These are phyloP conservation scores for Andrena hattorfiana DNA, from an alignment of 2,888 invertebrate genomes.

Conservation along the genomic window DNA sequence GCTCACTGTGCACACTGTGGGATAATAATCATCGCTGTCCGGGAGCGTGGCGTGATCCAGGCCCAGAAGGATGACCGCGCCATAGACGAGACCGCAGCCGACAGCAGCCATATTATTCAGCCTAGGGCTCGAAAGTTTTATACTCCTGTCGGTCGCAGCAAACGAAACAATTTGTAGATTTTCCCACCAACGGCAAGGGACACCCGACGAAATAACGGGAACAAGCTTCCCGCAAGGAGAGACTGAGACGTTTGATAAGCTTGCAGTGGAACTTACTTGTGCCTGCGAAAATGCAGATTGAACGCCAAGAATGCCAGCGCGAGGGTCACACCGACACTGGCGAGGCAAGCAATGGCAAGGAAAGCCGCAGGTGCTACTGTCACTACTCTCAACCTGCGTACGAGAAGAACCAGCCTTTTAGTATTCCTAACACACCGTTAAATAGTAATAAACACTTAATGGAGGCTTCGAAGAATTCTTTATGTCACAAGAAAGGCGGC, in stretches of 20 bases:
- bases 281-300: constrained; percentile 93
- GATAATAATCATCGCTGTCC: constrained; percentile 89
- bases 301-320: constrained; percentile 92
- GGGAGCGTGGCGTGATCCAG: constrained; percentile 93
- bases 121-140: constrained; percentile 96
- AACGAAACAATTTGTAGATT: constrained; percentile 21
- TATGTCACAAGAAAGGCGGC: not conserved
- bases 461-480: not conserved
- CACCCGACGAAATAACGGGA: not conserved
- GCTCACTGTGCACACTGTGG: constrained; percentile 94
- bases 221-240: not conserved
- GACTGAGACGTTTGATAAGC: not conserved
- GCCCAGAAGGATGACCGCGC: constrained; percentile 94
- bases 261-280: constrained; percentile 88
- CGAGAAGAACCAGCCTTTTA: constrained; percentile 37
- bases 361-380: constrained; percentile 92
- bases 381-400: constrained; percentile 89
- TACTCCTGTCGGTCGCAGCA: constrained; percentile 88
- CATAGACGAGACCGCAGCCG: constrained; percentile 96
- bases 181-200: not conserved
- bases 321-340: constrained; percentile 91
- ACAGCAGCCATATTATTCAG: constrained; percentile 96
- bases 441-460: constrained; percentile 12
- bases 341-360: constrained; percentile 90
- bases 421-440: not conserved